These are phyloP conservation scores for Picathartes gymnocephalus DNA, from an alignment of 2,113 vertebrate species.

Conservation along the genomic window DNA sequence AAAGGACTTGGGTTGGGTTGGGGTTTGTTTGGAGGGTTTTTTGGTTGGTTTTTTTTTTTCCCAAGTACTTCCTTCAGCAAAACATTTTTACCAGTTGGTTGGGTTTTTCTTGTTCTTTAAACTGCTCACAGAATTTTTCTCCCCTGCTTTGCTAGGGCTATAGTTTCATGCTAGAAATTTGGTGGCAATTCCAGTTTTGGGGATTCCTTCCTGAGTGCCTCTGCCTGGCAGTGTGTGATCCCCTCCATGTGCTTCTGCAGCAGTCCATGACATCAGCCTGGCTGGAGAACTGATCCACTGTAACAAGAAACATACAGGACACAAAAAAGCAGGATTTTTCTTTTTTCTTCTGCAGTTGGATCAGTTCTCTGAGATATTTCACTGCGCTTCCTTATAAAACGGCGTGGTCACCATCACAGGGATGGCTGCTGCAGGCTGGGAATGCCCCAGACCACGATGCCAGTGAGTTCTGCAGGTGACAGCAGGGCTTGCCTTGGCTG, in stretches of 20 bases:
- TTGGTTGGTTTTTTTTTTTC: accelerated
- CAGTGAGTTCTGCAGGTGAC: background rate
- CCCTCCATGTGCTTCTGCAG: background rate
- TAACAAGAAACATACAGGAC: background rate
- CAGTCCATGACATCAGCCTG: background rate
- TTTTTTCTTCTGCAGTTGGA: background rate
- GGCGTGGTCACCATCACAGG: background rate
- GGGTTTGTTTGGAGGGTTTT: too few species aligned
- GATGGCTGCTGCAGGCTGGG: background rate
- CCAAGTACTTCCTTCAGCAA: background rate
- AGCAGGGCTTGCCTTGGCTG: background rate
- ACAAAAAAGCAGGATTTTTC: background rate
- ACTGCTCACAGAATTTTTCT: background rate
- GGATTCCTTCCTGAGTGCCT: background rate
- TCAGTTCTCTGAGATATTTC: background rate
- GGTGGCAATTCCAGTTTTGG: background rate
- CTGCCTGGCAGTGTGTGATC: background rate
- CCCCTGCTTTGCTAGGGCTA: background rate
- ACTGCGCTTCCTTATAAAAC: background rate
- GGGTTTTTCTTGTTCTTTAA: background rate
- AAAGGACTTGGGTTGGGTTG: background rate
- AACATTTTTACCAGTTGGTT: background rate
- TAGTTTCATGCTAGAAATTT: background rate
- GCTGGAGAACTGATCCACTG: background rate
- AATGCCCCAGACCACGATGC: accelerated